A percentile compares a stretch with the other conserved stretches of the same genome.
Conservation (phyloP, 1,140 invertebrate genomes). For the Tetragnatha versicolor region DNA sequence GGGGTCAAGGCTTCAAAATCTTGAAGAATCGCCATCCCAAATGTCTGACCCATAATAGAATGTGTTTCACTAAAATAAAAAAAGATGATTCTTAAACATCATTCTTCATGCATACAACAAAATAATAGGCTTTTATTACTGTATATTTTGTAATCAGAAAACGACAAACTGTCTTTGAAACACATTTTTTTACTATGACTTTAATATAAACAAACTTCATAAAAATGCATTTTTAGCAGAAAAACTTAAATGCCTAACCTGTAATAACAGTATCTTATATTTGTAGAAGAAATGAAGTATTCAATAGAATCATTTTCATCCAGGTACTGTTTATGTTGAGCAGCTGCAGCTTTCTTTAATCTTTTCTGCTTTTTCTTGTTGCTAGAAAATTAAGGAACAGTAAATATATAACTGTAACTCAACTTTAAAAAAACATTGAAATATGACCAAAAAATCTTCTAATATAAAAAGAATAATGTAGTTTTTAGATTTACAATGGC, state of each 20-base stretch:
- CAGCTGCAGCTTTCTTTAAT: slow-evolving; percentile 83
- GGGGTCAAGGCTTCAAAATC: slow-evolving; percentile 99
- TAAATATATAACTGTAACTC: neutral
- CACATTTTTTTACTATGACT: no score
- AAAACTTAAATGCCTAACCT: slow-evolving; percentile 53
- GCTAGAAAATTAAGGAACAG: slow-evolving; percentile 68
- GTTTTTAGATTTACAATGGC: no score
- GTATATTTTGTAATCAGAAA: no score
- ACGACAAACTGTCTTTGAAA: no score
- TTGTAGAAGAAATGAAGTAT: slow-evolving; percentile 93
- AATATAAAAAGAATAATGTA: no score
- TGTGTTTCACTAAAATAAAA: slow-evolving; percentile 78
- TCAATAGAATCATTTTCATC: slow-evolving; percentile 98
- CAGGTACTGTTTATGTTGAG: slow-evolving; percentile 85
- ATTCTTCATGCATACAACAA: no score
- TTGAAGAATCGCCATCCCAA: slow-evolving; percentile 69
- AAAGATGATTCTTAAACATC: no score
- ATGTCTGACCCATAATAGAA: slow-evolving; percentile 97
- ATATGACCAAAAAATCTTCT: no score
- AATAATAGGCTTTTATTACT: no score
- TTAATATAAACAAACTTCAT: no score
- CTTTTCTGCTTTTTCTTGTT: slow-evolving; percentile 94
- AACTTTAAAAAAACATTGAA: no score
- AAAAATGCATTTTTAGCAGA: no score
- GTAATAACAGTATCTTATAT: slow-evolving; percentile 98